Base-by-base conservation (phyloP, 2,113 vertebrate genomes). In the Diphyllodes magnificus region DNA sequence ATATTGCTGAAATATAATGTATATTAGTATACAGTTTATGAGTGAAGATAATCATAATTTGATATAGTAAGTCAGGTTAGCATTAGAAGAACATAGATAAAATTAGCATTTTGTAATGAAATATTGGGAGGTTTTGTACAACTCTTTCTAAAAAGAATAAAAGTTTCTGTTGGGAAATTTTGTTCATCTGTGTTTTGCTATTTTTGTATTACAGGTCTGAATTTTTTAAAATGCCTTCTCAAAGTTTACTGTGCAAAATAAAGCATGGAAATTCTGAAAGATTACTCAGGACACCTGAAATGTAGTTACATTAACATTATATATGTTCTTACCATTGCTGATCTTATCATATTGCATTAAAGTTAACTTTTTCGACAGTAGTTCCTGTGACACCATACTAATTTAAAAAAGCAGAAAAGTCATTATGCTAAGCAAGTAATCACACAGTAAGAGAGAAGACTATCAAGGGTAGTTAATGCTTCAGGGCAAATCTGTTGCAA, bases 401-500 rank as follows among this genome's bases (percentile, higher is more conserved):
- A 96, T 93, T 71, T 73, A 2, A 93, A 94, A 72, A 73, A 82
- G 14, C 42, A 93, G 49, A 71, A 61, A 72, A 95, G 83, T 94
- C 45, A 91, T 96, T 95, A 91, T 56, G 82, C 69, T 47, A 96
- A 95, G 73, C 25, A 92, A 94, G 61, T 92, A 96, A 95, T 92
- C 90, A 93, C 30, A 69, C 53, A 93, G 68, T 88, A 64, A 77
- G 86, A 69, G 78, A 95, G 88, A 95, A 95, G 86, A 91, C 54
- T 93, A 95, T 70, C 60, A 94, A 61, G 82, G 80, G 60, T 88
- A 81, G 91, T 64, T 94, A 86, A 93, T 94, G 96, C 95, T 95
- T 57, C 59, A 92, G 93, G 96, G 95, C 49, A 91, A 96, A 94
- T 82, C 88, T 95, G 76, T 86, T 97, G 73, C 57, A 94, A 87